These are phyloP conservation scores for Chalcosyrphus nemorum DNA, from an alignment of 2,888 invertebrate species.

Conservation along the genomic window DNA sequence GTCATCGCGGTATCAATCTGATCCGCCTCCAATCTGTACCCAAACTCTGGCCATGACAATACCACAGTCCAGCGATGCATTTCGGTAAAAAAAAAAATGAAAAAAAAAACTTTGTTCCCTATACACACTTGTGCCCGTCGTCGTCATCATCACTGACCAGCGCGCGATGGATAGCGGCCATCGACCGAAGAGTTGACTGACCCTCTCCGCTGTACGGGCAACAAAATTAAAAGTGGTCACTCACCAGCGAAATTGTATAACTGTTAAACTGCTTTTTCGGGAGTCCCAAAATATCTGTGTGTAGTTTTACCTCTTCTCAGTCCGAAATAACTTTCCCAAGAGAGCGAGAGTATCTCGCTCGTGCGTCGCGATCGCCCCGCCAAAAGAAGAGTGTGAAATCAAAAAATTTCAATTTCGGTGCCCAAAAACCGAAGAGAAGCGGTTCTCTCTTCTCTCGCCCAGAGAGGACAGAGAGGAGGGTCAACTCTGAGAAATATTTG, in stretches of 20 bases:
- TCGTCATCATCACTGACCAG: slow-evolving; percentile 54
- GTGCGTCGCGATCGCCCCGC: background rate
- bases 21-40: slow-evolving; percentile 14
- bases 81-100: slow-evolving; percentile 9
- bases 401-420: slow-evolving; percentile 31
- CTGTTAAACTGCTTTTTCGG: slow-evolving; percentile 73
- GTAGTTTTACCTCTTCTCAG: slow-evolving; percentile 43
- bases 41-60: slow-evolving; percentile 40
- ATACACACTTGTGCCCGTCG: slow-evolving; percentile 28
- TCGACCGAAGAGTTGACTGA: slow-evolving; percentile 71
- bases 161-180: slow-evolving; percentile 56
- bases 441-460: slow-evolving; percentile 18
- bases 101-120: slow-evolving; percentile 32
- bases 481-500: slow-evolving; percentile 10
- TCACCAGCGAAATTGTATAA: slow-evolving; percentile 75
- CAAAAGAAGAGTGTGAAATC: slow-evolving; percentile 44
- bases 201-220: slow-evolving; percentile 44
- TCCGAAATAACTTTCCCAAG: slow-evolving; percentile 67
- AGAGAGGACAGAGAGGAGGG: slow-evolving; percentile 9
- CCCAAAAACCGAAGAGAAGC: slow-evolving; percentile 35
- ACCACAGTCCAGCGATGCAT: slow-evolving; percentile 22
- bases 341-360: slow-evolving; percentile 19
- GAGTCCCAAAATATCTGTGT: slow-evolving; percentile 50
- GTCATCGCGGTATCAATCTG: slow-evolving; percentile 28
- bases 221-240: slow-evolving; percentile 75